A percentile compares a stretch with the other conserved stretches of the same genome.
Evolutionary conservation across 1,140 invertebrate genomes (phyloP).

Genomic region (Musca vetustissima): DNA sequence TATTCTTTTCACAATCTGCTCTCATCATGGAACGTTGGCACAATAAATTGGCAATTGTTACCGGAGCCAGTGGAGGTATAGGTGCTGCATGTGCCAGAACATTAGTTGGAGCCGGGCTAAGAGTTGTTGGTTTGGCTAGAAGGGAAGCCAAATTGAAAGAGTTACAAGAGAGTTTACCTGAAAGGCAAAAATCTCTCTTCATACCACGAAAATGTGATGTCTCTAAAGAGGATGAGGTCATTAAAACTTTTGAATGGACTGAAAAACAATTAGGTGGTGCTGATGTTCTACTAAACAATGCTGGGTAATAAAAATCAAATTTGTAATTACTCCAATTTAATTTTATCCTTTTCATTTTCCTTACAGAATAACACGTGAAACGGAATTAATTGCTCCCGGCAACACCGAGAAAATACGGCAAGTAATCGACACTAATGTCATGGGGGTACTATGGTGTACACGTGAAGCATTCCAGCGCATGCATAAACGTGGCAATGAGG

Average conservation of each 20-base stretch:
- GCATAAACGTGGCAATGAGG: conserved; percentile 64
- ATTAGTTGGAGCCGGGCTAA: conserved; percentile 60
- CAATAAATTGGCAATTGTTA: conserved; percentile 52
- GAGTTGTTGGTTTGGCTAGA: conserved; percentile 71
- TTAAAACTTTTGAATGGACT: conserved; percentile 67
- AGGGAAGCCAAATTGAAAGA: conserved; percentile 63
- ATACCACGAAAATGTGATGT: conserved; percentile 64
- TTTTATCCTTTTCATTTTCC: too few relatives aligned
- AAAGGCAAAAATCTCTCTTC: conserved; percentile 52
- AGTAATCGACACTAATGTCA: conserved; percentile 69
- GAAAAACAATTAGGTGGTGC: conserved; percentile 65
- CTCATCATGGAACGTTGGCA: conserved; percentile 49
- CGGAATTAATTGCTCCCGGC: conserved; percentile 57
- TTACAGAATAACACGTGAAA: conserved; percentile 56
- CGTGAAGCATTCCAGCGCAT: conserved; percentile 69
- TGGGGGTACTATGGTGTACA: conserved; percentile 68
- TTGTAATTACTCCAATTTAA: too few relatives aligned
- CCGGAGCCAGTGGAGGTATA: conserved; percentile 61
- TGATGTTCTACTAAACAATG: conserved; percentile 76
- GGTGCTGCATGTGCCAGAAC: conserved; percentile 57
- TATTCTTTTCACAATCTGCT: not conserved
- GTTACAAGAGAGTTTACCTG: conserved; percentile 40
- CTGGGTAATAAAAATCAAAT: conserved; percentile 56
- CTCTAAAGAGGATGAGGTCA: conserved; percentile 66
- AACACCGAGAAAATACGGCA: conserved; percentile 51